Evolutionary conservation across 2,113 vertebrate species (phyloP).

Genomic region (Alligator sinensis): DNA sequence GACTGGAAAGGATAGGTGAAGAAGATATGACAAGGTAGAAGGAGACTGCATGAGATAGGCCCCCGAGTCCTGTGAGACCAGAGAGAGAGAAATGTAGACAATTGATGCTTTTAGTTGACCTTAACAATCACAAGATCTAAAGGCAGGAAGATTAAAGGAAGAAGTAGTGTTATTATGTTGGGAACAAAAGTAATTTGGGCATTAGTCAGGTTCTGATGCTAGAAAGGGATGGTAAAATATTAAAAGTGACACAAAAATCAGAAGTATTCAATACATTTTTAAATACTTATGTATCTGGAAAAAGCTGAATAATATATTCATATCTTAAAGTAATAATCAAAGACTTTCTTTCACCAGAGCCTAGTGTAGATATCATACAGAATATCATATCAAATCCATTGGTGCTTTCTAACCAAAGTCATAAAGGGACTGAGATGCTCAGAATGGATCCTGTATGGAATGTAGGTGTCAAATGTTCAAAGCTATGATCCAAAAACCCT

Average conservation of each 20-base stretch:
- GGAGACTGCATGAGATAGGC: no score
- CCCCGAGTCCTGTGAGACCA: background rate
- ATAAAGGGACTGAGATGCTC: no score
- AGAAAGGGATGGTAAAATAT: background rate
- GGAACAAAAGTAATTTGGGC: background rate
- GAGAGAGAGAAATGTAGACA: conserved; percentile 39
- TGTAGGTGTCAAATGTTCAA: no score
- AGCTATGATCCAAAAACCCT: no score
- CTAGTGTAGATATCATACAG: background rate
- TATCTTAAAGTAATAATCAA: background rate
- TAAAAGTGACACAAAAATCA: background rate
- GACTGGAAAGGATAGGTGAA: no score
- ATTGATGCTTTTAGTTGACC: no score
- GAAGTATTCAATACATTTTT: background rate
- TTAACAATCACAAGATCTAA: background rate
- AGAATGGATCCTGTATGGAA: no score
- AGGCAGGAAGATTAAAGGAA: conserved; percentile 15
- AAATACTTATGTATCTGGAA: background rate
- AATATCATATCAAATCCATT: background rate
- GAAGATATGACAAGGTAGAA: no score
- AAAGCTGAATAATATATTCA: accelerated
- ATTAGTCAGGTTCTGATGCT: background rate
- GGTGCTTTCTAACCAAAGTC: no score
- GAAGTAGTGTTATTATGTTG: background rate
- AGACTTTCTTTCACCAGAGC: background rate